A percentile compares a stretch with the other conserved stretches of the same genome.
Conservation (phyloP, 2,113 vertebrate species). For the Gambusia affinis region DNA sequence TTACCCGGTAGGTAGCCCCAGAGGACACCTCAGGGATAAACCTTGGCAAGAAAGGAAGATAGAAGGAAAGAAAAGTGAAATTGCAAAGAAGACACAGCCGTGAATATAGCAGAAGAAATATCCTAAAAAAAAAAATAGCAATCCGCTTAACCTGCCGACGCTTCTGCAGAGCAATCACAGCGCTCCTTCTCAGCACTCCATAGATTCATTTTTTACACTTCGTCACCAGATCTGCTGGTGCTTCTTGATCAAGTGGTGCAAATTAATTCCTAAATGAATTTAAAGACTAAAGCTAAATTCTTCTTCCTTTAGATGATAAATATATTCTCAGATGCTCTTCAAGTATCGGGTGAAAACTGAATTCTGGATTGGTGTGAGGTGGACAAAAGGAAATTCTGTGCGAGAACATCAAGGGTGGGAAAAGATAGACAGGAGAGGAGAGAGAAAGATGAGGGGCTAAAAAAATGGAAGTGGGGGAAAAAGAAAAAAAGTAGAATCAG, state of each 20-base stretch:
- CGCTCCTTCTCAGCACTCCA: slow-evolving; percentile 45
- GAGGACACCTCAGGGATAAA: slow-evolving; percentile 79
- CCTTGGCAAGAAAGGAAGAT: slow-evolving; percentile 73
- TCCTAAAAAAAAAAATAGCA: slow-evolving; percentile 44
- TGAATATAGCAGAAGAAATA: slow-evolving; percentile 75
- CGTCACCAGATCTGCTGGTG: slow-evolving; percentile 54
- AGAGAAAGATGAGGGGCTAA: slow-evolving; percentile 13
- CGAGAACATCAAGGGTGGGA: background rate
- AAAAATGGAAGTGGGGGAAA: slow-evolving; percentile 27
- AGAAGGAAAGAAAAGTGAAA: slow-evolving; percentile 56
- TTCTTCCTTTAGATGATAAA: background rate
- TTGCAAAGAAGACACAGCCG: slow-evolving; percentile 69
- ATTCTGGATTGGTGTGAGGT: slow-evolving; percentile 50
- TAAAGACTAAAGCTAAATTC: background rate
- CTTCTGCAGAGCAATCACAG: slow-evolving; percentile 61
- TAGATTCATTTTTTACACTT: slow-evolving; percentile 46
- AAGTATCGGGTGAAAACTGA: background rate
- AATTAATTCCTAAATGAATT: slow-evolving; percentile 49
- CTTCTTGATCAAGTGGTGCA: slow-evolving; percentile 50
- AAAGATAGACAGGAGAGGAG: background rate
- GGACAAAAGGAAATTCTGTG: slow-evolving; percentile 34
- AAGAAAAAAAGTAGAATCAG: slow-evolving; percentile 67
- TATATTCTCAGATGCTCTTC: background rate
- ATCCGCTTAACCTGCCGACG: slow-evolving; percentile 72
- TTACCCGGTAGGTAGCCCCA: slow-evolving; percentile 76